A percentile compares a stretch with the other conserved stretches of the same genome.
These are phyloP conservation scores for Chelidonichthys spinosus DNA, from an alignment of 2,797 vertebrate species.

Conservation along the genomic window DNA sequence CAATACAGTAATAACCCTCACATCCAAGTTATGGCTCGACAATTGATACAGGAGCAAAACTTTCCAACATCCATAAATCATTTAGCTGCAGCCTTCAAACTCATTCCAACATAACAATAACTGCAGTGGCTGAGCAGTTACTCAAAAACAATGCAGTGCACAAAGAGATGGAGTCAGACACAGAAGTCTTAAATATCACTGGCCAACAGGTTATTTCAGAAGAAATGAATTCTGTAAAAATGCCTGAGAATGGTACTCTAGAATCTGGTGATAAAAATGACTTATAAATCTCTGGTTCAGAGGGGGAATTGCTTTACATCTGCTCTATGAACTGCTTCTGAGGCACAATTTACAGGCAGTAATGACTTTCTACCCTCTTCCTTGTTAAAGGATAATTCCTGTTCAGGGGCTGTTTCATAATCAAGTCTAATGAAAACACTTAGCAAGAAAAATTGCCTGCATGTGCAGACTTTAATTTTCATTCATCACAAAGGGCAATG, in stretches of 20 bases:
- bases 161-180: neutral
- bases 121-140: slow-evolving; percentile 5
- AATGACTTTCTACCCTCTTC: slow-evolving; percentile 21
- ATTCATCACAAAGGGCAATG: slow-evolving; percentile 19
- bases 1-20: slow-evolving; percentile 25
- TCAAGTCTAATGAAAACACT: slow-evolving; percentile 53
- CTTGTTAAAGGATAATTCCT: slow-evolving; percentile 44
- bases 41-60: slow-evolving; percentile 40
- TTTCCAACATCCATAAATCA: slow-evolving; percentile 32
- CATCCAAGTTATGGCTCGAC: slow-evolving; percentile 34
- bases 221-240: slow-evolving; percentile 26
- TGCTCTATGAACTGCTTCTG: slow-evolving; percentile 18
- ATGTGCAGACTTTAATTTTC: slow-evolving; percentile 19
- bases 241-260: neutral
- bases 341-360: slow-evolving; percentile 25
- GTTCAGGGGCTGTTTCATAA: slow-evolving; percentile 41
- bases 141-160: slow-evolving; percentile 4
- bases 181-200: neutral
- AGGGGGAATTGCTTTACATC: slow-evolving; percentile 11
- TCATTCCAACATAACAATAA: slow-evolving; percentile 15
- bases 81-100: slow-evolving; percentile 31
- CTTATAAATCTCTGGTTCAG: slow-evolving; percentile 15
- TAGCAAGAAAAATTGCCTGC: slow-evolving; percentile 23
- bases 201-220: slow-evolving; percentile 1
- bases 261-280: slow-evolving; percentile 11